Percentiles rank a stretch among this genome's conserved stretches.
Conservation (phyloP, 1,140 invertebrate genomes). For the Trachymyrmex septentrionalis region DNA sequence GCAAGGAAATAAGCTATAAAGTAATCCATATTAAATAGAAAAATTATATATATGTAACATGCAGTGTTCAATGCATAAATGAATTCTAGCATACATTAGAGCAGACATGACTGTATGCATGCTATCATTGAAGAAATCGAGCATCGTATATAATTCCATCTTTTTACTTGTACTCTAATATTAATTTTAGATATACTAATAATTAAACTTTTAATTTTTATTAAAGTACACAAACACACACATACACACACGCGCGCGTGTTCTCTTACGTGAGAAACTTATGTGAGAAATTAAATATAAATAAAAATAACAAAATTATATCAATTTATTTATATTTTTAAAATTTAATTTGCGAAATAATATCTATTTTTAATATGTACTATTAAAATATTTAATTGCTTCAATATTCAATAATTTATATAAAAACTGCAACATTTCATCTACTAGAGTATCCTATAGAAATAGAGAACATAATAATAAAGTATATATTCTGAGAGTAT, state of each 20-base stretch:
- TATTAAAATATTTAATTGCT: neutral
- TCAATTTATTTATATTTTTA: neutral
- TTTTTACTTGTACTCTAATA: neutral
- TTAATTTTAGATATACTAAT: neutral
- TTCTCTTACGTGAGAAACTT: no score
- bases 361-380: neutral
- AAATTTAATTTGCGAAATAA: neutral
- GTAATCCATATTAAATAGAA: no score
- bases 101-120: no score
- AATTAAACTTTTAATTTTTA: conserved; percentile 7
- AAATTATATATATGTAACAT: no score
- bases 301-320: neutral
- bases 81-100: no score
- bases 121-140: no score
- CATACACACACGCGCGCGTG: neutral
- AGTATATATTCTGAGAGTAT: neutral
- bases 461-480: neutral
- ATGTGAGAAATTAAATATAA: neutral
- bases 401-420: neutral
- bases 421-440: neutral
- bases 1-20: no score
- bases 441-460: neutral
- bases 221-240: neutral
- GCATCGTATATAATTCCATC: no score
- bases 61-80: no score